phyloP scores from a whole-genome alignment of 2,888 invertebrate species.

The Synergus laeviventris region DNA sequence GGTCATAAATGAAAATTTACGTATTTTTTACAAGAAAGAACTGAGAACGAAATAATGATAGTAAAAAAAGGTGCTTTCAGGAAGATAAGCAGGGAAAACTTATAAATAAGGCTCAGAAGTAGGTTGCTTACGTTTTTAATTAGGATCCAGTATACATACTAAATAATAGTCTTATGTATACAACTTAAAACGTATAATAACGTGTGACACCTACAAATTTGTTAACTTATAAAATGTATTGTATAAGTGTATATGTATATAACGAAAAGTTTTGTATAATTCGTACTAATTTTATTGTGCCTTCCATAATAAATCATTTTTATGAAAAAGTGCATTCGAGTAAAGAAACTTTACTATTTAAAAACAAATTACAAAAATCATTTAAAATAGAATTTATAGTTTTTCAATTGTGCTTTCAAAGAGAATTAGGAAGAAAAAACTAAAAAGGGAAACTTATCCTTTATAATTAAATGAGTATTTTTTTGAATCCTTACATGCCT shows the following conservation, averaged over 20 bases:
- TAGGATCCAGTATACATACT: conserved; percentile 72
- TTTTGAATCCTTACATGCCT: not conserved
- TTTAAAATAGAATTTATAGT: not conserved
- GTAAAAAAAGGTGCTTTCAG: conserved; percentile 48
- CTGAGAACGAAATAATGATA: conserved; percentile 38
- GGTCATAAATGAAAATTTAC: not conserved
- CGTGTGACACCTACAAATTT: conserved; percentile 60
- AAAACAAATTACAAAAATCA: not conserved
- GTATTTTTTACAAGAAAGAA: not conserved
- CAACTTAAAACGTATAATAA: conserved; percentile 68
- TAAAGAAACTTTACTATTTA: not conserved
- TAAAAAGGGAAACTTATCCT: not conserved
- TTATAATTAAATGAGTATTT: conserved; percentile 3
- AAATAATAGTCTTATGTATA: conserved; percentile 73
- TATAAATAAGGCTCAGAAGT: conserved; percentile 73
- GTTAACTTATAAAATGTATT: not conserved
- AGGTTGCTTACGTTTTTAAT: conserved; percentile 74
- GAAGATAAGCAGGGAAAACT: conserved; percentile 68
- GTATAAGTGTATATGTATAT: conserved; percentile 37
- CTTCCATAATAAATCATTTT: not conserved
- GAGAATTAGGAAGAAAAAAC: not conserved
- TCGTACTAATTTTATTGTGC: not conserved
- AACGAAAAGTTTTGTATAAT: not conserved
- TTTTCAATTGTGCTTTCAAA: not conserved
- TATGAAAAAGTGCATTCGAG: not conserved